Evolutionary conservation across 2,797 vertebrate genomes (phyloP).

Genomic region (Brachyrhaphis roseni): DNA sequence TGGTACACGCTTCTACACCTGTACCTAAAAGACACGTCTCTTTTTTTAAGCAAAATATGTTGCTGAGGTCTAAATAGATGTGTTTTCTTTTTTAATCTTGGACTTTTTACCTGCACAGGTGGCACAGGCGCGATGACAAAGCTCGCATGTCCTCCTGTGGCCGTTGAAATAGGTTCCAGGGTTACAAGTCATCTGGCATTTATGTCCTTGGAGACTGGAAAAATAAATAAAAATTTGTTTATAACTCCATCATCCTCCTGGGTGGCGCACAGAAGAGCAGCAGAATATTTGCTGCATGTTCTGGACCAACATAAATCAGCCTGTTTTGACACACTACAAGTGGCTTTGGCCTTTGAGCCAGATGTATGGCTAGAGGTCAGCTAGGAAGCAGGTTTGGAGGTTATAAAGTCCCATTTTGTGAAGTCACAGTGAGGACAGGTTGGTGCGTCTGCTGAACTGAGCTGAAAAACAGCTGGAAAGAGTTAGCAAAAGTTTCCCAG

Average conservation of each 20-base stretch:
- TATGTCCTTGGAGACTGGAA: conserved; percentile 89
- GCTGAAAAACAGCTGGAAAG: conserved; percentile 75
- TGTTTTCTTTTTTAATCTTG: background rate
- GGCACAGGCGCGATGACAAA: conserved; percentile 91
- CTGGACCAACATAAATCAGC: background rate
- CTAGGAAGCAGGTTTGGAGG: conserved; percentile 37
- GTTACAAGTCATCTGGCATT: conserved; percentile 90
- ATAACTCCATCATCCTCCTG: background rate
- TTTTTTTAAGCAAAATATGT: background rate
- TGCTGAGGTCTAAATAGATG: background rate
- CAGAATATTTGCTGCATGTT: conserved; percentile 7
- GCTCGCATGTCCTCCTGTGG: conserved; percentile 88
- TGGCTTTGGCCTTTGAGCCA: conserved; percentile 7
- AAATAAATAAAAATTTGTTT: conserved; percentile 4
- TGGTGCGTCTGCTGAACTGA: conserved; percentile 53
- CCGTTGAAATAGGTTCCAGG: conserved; percentile 91
- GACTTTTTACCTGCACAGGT: conserved; percentile 89
- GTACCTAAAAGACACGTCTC: conserved; percentile 78
- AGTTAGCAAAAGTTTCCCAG: conserved; percentile 75
- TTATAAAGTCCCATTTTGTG: conserved; percentile 39
- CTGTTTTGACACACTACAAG: conserved; percentile 20
- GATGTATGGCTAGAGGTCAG: conserved; percentile 13
- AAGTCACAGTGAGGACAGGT: conserved; percentile 64
- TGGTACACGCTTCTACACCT: conserved; percentile 91
- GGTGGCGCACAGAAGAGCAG: conserved; percentile 13